A percentile compares a stretch with the other conserved stretches of the same genome.
phyloP scores from a whole-genome alignment of 2,113 vertebrate species.

The Muscicapa adusta region DNA sequence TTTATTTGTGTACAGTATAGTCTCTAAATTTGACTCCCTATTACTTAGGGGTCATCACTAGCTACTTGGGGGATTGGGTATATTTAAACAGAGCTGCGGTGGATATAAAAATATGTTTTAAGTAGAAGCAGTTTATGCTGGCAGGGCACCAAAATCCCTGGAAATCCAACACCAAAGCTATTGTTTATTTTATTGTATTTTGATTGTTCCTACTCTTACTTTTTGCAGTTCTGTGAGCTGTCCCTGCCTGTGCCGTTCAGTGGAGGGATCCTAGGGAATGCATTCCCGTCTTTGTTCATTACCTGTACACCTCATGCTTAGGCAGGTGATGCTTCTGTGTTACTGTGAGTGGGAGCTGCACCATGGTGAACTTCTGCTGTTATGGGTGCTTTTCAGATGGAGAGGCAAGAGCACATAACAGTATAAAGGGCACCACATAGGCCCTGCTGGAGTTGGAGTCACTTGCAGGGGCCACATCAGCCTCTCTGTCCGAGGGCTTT shows the following conservation, averaged over 20 bases:
- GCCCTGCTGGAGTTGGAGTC: neutral
- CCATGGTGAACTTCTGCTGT: neutral
- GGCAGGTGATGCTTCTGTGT: neutral
- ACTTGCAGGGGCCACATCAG: neutral
- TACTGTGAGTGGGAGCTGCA: neutral
- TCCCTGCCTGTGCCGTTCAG: neutral
- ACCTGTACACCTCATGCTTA: accelerated
- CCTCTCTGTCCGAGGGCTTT: neutral
- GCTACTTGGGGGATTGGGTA: neutral
- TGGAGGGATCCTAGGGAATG: neutral
- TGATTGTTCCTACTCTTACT: neutral
- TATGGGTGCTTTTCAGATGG: neutral
- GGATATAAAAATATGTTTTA: neutral
- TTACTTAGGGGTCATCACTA: neutral
- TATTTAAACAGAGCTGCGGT: neutral
- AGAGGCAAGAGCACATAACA: neutral
- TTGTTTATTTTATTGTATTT: neutral
- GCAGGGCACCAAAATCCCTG: neutral
- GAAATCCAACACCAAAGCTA: neutral
- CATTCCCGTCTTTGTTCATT: neutral
- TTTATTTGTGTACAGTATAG: neutral
- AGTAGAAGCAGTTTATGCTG: neutral
- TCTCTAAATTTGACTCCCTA: neutral
- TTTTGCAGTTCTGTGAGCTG: neutral
- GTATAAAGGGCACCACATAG: accelerated